These are phyloP conservation scores for Neogobius melanostomus DNA, from an alignment of 2,113 vertebrate species.

Conservation along the genomic window DNA sequence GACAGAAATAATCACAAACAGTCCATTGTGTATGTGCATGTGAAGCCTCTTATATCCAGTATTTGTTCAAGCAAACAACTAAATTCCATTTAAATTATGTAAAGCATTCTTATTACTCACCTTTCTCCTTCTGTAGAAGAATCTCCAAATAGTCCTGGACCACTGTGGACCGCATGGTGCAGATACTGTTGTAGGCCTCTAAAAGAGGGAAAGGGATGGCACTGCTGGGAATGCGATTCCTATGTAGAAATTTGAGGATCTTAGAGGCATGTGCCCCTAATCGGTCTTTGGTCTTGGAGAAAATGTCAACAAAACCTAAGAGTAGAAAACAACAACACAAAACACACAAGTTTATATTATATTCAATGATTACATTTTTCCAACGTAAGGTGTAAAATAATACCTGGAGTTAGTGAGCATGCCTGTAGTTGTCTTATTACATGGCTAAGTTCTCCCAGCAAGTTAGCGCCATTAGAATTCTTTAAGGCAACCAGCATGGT, in stretches of 20 bases:
- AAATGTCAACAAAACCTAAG: constrained; percentile 95
- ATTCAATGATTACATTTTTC: not conserved
- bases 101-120: constrained; percentile 57
- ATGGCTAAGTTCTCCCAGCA: constrained; percentile 93
- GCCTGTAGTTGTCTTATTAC: constrained; percentile 94
- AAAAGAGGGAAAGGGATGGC: constrained; percentile 89
- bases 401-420: constrained; percentile 96
- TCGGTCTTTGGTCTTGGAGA: constrained; percentile 91
- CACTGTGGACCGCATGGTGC: constrained; percentile 90
- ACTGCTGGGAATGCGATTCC: constrained; percentile 89
- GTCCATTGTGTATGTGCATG: not conserved
- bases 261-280: constrained; percentile 86
- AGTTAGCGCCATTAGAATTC: constrained; percentile 92
- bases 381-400: constrained; percentile 22
- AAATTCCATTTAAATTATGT: not conserved
- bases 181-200: constrained; percentile 94
- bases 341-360: not conserved
- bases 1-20: constrained; percentile 5
- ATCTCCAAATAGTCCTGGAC: constrained; percentile 88
- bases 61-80: not conserved
- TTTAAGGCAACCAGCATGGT: constrained; percentile 91
- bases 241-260: constrained; percentile 91
- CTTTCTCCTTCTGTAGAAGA: constrained; percentile 90
- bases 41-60: not conserved
- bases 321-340: not conserved